Evolutionary conservation across 2,888 invertebrate species (phyloP).

Genomic region (Chaitophorus viminalis): DNA sequence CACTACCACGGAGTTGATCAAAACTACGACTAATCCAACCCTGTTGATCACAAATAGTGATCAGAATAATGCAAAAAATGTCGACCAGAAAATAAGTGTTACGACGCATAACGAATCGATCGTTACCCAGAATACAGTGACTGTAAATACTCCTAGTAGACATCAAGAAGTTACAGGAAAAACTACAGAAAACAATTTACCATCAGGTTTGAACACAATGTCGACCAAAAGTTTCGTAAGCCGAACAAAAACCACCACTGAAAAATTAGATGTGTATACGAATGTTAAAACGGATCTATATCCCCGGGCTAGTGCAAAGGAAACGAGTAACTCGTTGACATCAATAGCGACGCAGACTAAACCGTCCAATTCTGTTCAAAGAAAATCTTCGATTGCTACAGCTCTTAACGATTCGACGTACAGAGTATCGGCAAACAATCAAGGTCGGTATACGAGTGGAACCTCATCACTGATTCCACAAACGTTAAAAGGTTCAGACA

Average conservation of each 20-base stretch:
- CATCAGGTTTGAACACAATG: not conserved
- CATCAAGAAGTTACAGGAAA: not conserved
- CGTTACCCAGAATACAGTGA: no score
- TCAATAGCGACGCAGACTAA: not conserved
- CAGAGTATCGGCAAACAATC: not conserved
- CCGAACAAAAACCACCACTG: not conserved
- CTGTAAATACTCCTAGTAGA: not conserved
- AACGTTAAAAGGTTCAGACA: constrained; percentile 10
- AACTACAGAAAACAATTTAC: not conserved
- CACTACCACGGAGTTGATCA: not conserved
- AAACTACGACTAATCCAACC: not conserved
- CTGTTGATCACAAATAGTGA: not conserved
- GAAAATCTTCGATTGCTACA: not conserved
- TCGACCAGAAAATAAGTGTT: not conserved
- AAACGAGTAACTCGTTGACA: not conserved
- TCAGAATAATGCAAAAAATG: not conserved
- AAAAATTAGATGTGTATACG: not conserved
- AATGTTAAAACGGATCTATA: not conserved
- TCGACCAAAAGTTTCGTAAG: not conserved
- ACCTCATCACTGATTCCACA: not conserved
- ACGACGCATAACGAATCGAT: not conserved
- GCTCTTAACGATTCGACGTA: not conserved
- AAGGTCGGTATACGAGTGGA: not conserved
- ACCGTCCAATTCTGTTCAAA: not conserved
- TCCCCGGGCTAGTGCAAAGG: not conserved